A percentile compares a stretch with the other conserved stretches of the same genome.
These are phyloP conservation scores for Aphaenogaster ashmeadi DNA, from an alignment of 1,140 invertebrate genomes.

Conservation along the genomic window DNA sequence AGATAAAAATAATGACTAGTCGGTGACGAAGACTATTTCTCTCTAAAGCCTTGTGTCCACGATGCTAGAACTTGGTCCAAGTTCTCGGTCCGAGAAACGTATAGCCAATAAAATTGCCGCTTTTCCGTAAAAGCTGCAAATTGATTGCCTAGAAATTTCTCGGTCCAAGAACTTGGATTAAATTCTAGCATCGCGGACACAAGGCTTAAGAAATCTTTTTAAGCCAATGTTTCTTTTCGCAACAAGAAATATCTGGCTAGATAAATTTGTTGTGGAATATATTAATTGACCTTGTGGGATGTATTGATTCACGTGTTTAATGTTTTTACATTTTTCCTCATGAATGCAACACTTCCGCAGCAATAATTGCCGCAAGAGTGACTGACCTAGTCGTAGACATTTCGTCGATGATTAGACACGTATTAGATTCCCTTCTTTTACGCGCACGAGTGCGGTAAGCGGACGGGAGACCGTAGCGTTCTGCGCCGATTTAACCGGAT, in stretches of 20 bases:
- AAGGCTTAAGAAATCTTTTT: background rate
- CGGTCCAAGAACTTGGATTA: too few relatives aligned
- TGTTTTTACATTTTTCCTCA: too few relatives aligned
- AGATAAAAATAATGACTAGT: background rate
- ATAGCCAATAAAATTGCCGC: too few relatives aligned
- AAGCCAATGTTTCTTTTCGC: background rate
- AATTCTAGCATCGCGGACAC: too few relatives aligned
- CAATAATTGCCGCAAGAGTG: background rate
- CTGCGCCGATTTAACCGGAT: conserved; percentile 79
- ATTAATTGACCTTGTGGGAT: too few relatives aligned
- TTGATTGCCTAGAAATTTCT: too few relatives aligned
- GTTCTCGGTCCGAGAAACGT: too few relatives aligned
- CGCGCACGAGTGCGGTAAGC: too few relatives aligned
- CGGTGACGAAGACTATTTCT: background rate
- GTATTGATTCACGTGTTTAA: background rate
- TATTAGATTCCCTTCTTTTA: conserved; percentile 8
- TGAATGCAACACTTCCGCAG: background rate
- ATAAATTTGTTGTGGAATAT: background rate
- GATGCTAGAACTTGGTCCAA: too few relatives aligned
- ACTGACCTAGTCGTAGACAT: background rate
- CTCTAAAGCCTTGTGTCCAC: too few relatives aligned
- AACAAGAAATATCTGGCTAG: background rate
- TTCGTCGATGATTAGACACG: background rate
- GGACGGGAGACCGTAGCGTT: conserved; percentile 13
- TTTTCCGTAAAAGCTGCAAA: too few relatives aligned